A percentile compares a stretch with the other conserved stretches of the same genome.
These are phyloP conservation scores for Erebia palarica DNA, from an alignment of 2,888 invertebrate genomes.

Conservation along the genomic window DNA sequence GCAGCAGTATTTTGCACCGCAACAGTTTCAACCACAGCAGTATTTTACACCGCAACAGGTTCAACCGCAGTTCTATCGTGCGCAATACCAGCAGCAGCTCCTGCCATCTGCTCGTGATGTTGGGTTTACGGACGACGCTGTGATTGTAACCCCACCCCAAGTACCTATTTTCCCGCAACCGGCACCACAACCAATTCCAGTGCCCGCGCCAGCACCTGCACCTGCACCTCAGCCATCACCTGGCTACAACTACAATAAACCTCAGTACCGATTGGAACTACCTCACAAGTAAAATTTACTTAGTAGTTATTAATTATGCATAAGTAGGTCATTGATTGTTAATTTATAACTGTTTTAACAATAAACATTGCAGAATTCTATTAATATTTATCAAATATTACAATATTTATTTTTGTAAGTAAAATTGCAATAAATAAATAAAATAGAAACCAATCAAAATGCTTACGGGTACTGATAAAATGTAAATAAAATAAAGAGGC, in stretches of 20 bases:
- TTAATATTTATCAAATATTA: background rate
- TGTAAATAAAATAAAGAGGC: conserved; percentile 25
- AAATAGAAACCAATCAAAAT: conserved; percentile 1
- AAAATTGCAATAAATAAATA: background rate
- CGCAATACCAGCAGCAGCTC: conserved; percentile 30
- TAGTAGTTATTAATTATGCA: background rate
- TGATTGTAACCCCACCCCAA: conserved; percentile 73
- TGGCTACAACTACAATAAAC: conserved; percentile 71
- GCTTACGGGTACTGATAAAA: conserved; percentile 28
- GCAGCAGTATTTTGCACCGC: conserved; percentile 1
- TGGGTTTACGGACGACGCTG: conserved; percentile 71
- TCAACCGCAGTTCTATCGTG: conserved; percentile 43
- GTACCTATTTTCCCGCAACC: conserved; percentile 58
- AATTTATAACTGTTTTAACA: background rate
- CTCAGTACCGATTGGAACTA: conserved; percentile 68
- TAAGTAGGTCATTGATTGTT: background rate
- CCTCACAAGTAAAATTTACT: conserved; percentile 61
- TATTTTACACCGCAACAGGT: conserved; percentile 31
- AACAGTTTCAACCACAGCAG: conserved; percentile 36
- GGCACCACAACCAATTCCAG: conserved; percentile 31
- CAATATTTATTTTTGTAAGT: background rate
- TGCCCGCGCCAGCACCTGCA: conserved; percentile 42
- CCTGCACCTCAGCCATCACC: conserved; percentile 50
- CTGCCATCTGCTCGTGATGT: conserved; percentile 64
- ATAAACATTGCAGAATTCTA: background rate